Evolutionary conservation across 2,797 vertebrate genomes (phyloP), one percentile per base, ranked within the genome.

Genomic region (Myotis findleyi): DNA sequence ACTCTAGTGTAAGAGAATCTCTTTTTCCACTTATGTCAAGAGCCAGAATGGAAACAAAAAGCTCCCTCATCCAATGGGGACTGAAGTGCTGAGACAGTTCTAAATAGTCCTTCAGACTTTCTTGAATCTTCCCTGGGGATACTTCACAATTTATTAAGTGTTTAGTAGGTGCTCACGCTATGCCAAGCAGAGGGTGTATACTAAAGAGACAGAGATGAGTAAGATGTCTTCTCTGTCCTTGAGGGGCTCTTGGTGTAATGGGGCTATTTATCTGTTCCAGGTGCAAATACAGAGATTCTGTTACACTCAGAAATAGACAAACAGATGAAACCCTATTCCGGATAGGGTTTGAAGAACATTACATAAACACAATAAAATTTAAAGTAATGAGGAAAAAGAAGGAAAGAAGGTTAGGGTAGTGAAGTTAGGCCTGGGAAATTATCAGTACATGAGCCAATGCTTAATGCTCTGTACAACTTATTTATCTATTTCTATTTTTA

Each of bases 341-440:
- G 72, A 57, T n/a, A 95, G 55, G 1, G 16, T 44, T 89, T 55
- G 27, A 77, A 95, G 93, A 51, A 8, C 47, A 55, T 53, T 27
- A 23, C 2, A 21, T 64, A 75, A 71, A 64, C 21, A 5, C 21
- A 62, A 38, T 80, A 92, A 85, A 69, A 59, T 64, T 18, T 66
- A 59, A 77, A 80, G 14, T 71, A 72, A 53, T 55, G 38, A 71
- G 27, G 17, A 75, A 44, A 93, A 51, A 27, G 8, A 16, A 5
- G 3, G 10, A 7, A 55, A 62, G 73, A 85, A 86, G 18, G 6
- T 68, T n/a, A 87, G 30, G 13, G 5, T n/a, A 41, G 20, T 72
- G 11, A 75, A 87, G 87, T 55, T 72, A 83, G 76, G 8, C 11
- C 47, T 69, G n/a, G 12, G 17, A 94, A 93, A 87, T 75, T 85